These are phyloP conservation scores for Orthosia cruda DNA, from an alignment of 2,888 invertebrate genomes.

Conservation along the genomic window DNA sequence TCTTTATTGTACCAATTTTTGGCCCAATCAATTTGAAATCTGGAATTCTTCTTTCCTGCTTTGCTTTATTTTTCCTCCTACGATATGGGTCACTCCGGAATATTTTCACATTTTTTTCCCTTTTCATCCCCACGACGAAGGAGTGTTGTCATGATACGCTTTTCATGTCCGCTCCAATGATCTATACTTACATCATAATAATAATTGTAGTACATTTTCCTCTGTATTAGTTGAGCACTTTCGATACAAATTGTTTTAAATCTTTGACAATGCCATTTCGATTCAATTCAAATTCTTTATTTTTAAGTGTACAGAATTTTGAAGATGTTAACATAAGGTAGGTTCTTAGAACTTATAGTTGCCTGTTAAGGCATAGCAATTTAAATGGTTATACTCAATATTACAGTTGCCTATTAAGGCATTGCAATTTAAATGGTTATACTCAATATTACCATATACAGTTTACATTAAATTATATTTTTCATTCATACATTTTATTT, in stretches of 20 bases:
- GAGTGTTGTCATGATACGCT: slow-evolving; percentile 63
- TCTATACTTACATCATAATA: slow-evolving; percentile 45
- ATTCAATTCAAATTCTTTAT: no score
- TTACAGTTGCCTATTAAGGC: no score
- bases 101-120: slow-evolving; percentile 56
- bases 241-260: neutral
- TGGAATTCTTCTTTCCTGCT: slow-evolving; percentile 61
- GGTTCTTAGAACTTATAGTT: no score
- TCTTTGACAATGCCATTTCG: neutral
- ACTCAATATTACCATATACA: no score
- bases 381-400: no score
- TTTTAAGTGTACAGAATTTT: no score
- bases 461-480: no score
- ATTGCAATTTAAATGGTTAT: no score
- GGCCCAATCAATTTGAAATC: slow-evolving; percentile 66
- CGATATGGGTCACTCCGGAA: slow-evolving; percentile 60
- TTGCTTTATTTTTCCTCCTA: slow-evolving; percentile 57
- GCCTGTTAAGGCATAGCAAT: no score
- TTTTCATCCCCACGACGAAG: slow-evolving; percentile 50
- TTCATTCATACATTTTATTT: no score
- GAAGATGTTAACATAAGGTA: no score
- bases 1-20: slow-evolving; percentile 66
- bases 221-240: slow-evolving; percentile 9
- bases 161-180: slow-evolving; percentile 59
- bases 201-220: slow-evolving; percentile 56